Base-by-base conservation (phyloP, 2,797 vertebrate species). In the Podargus strigoides region DNA sequence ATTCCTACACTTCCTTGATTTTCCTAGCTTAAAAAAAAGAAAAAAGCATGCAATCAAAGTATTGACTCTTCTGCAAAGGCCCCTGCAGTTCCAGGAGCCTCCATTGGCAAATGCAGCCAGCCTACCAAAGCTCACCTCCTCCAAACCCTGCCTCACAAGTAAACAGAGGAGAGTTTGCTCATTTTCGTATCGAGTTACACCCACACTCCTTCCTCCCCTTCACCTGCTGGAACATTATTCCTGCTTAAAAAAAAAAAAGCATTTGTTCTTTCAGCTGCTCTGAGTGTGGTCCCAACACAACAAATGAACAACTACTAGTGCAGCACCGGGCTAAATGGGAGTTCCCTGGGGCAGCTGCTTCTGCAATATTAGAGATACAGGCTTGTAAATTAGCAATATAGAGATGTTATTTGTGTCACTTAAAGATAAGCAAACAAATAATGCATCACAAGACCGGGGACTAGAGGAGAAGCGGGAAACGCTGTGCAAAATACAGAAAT, bases 121-220 rank as follows among this genome's bases (percentile, higher is more conserved):
- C 81, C 93, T 86, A 6, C 34, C 41, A 37, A 28, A 85, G 92
- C 0, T 66, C 49, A 11, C 78, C 2, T 28, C 42, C 37, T 81
- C 82, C 78, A 89, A 74, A 84, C 97, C 96, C 96, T 93, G 94
- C 98, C 98, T 96, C 34, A 44, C 97, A 97, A 97, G 97, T 96
- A 97, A 98, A 98, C 96, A 98, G 7, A 36, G 5, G 26, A 11
- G 37, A 42, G 94, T 96, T 96, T 69, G 96, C 95, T 93, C 92
- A 67, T 93, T 94, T 85, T 86, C 67, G 9, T 42, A 32, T 96
- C 74, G 78, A 84, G 95, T 95, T 94, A 97, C 96, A 96, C 94
- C 94, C 95, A 59, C 9, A 7, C 28, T 44, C 59, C 47, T 75
- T 93, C 72, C 90, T 72, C 69, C 69, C 36, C 68, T 34, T 58